These are phyloP conservation scores for Torymus auratus DNA, from an alignment of 2,888 invertebrate species.

Conservation along the genomic window DNA sequence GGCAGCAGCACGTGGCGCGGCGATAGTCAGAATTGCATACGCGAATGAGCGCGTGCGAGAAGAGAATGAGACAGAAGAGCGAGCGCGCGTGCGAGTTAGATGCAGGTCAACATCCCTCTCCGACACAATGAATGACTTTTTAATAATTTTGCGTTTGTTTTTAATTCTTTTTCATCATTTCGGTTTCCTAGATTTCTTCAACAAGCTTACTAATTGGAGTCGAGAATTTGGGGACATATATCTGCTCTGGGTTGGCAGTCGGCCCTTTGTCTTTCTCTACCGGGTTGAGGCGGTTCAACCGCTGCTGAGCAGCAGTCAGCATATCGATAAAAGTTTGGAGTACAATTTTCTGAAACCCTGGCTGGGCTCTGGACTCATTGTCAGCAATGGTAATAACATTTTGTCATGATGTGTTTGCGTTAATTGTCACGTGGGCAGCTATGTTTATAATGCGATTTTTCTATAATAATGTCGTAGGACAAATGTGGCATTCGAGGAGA, in stretches of 20 bases:
- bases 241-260: slow-evolving; percentile 72
- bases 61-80: not conserved
- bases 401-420: too few relatives aligned
- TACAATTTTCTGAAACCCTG: slow-evolving; percentile 72
- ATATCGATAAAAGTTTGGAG: slow-evolving; percentile 75
- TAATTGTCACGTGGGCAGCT: too few relatives aligned
- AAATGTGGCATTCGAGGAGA: slow-evolving; percentile 71
- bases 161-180: too few relatives aligned
- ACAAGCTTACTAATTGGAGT: slow-evolving; percentile 68
- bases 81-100: too few relatives aligned
- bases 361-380: slow-evolving; percentile 74
- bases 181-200: slow-evolving; percentile 70
- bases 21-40: too few relatives aligned
- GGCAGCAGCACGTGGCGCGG: too few relatives aligned
- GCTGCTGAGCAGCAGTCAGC: slow-evolving; percentile 71
- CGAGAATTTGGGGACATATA: slow-evolving; percentile 71
- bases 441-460: too few relatives aligned
- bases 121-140: too few relatives aligned
- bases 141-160: too few relatives aligned
- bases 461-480: slow-evolving; percentile 62
- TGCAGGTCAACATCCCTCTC: too few relatives aligned
- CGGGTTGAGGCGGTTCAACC: slow-evolving; percentile 72
- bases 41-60: too few relatives aligned
- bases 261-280: slow-evolving; percentile 74
- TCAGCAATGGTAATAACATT: slow-evolving; percentile 69